phyloP scores from a whole-genome alignment of 2,113 vertebrate species.

The Oophaga pumilio region DNA sequence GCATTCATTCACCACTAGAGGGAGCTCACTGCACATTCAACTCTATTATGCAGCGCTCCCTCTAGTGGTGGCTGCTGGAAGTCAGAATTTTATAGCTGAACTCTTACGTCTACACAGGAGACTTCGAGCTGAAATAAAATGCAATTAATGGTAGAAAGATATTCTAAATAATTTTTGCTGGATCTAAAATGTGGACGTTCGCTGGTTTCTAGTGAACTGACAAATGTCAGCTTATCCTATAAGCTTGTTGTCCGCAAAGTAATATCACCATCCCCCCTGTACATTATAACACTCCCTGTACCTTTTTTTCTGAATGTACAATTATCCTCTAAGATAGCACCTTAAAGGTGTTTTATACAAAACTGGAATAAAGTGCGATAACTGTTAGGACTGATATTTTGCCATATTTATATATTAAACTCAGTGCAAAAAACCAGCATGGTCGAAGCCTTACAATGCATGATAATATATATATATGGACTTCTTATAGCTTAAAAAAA shows the following conservation, averaged over 20 bases:
- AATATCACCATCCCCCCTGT: conserved; percentile 61
- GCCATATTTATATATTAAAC: conserved; percentile 66
- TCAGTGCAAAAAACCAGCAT: conserved; percentile 85
- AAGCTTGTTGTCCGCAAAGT: conserved; percentile 56
- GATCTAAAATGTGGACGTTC: neutral
- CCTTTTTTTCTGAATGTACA: conserved; percentile 67
- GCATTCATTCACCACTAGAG: neutral
- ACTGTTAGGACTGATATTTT: conserved; percentile 71
- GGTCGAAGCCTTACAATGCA: conserved; percentile 74
- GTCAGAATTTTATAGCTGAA: neutral
- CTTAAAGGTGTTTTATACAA: conserved; percentile 72
- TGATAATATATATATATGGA: conserved; percentile 62
- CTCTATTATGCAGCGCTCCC: neutral
- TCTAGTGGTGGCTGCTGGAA: neutral
- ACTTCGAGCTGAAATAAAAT: neutral
- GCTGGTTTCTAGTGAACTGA: neutral
- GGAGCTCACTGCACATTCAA: neutral
- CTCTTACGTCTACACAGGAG: neutral
- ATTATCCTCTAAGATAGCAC: conserved; percentile 73
- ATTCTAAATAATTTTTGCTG: neutral
- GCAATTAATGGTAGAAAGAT: neutral
- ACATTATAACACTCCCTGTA: conserved; percentile 63
- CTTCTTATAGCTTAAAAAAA: conserved; percentile 45
- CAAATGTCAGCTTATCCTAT: neutral
- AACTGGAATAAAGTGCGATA: conserved; percentile 80